Conservation (phyloP, 1,140 invertebrate genomes). For the Vanessa tameamea region DNA sequence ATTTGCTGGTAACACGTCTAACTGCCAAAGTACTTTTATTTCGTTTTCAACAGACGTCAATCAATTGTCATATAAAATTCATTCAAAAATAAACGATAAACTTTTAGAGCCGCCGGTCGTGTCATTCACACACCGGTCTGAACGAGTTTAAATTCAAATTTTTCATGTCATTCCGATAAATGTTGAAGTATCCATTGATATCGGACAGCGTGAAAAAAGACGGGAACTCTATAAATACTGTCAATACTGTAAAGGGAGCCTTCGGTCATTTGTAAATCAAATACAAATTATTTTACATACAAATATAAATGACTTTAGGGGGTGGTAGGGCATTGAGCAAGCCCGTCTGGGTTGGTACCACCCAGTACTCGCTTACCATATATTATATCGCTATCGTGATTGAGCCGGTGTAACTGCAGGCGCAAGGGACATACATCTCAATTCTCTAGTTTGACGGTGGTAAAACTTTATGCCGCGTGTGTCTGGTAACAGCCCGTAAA, state of each 20-base stretch:
- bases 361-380: too few relatives aligned
- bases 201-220: not conserved
- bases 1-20: not conserved
- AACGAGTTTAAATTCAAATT: conserved; percentile 24
- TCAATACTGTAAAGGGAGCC: not conserved
- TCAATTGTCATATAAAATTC: conserved; percentile 12
- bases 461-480: too few relatives aligned
- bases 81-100: conserved; percentile 3
- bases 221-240: not conserved
- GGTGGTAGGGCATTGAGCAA: too few relatives aligned
- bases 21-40: not conserved
- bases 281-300: too few relatives aligned
- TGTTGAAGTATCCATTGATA: not conserved
- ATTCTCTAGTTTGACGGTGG: too few relatives aligned
- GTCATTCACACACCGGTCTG: not conserved
- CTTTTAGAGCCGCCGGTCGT: not conserved
- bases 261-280: too few relatives aligned
- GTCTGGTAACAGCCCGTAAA: too few relatives aligned
- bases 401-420: too few relatives aligned
- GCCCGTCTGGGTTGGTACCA: too few relatives aligned
- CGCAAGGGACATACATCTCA: too few relatives aligned
- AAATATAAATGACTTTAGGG: too few relatives aligned
- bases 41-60: conserved; percentile 7
- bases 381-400: too few relatives aligned
- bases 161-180: conserved; percentile 14